Percentiles rank a stretch among this genome's conserved stretches.
These are phyloP conservation scores for Enteromius argenteus DNA, from an alignment of 2,797 vertebrate species.

Conservation along the genomic window DNA sequence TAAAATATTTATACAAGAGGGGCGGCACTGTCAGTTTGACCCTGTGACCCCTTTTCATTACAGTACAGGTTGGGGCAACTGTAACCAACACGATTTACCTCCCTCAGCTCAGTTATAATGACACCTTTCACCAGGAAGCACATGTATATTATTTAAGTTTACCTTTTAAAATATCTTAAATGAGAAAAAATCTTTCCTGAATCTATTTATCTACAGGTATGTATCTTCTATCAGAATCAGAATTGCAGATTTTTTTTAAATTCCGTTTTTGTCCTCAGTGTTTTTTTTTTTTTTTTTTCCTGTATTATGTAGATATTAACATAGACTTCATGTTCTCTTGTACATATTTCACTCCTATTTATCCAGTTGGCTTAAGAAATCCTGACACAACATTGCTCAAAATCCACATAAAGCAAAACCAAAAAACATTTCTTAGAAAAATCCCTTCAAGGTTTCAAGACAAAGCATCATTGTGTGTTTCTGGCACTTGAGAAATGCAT, in stretches of 20 bases:
- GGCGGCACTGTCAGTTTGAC: constrained; percentile 85
- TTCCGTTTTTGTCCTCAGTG: no score
- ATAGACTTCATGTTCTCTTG: not conserved
- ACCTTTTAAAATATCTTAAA: not conserved
- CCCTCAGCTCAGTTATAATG: constrained; percentile 15
- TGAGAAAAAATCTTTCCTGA: not conserved
- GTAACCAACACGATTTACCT: constrained; percentile 36
- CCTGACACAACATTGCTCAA: constrained; percentile 9
- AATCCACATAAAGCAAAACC: constrained; percentile 10
- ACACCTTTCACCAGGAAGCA: not conserved
- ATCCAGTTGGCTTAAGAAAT: constrained; percentile 31
- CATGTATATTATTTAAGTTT: not conserved
- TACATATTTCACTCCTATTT: constrained; percentile 13
- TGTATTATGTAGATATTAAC: not conserved
- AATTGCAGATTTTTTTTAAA: no score
- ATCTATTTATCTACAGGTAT: no score
- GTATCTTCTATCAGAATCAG: no score
- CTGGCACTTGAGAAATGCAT: constrained; percentile 55
- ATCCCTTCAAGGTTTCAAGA: constrained; percentile 51
- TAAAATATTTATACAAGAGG: constrained; percentile 90
- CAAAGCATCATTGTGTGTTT: constrained; percentile 41
- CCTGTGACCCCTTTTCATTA: constrained; percentile 84
- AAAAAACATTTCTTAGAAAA: constrained; percentile 47
- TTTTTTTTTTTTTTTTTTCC: no score
- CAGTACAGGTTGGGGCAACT: constrained; percentile 64